Conservation (phyloP, 2,797 vertebrate genomes). For the Nothura maculosa region DNA sequence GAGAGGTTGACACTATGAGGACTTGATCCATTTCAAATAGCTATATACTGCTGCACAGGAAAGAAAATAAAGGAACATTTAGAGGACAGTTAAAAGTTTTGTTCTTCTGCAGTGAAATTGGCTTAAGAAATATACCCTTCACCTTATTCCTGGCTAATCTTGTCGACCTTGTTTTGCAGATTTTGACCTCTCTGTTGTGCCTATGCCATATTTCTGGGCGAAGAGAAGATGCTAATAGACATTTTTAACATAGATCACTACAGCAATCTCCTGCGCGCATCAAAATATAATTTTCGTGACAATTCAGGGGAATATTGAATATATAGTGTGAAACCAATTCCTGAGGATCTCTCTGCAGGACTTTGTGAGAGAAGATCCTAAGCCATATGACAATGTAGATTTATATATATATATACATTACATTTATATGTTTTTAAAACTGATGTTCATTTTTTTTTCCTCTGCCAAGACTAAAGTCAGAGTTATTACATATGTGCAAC, state of each 20-base stretch:
- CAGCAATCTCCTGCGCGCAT: background rate
- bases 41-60: background rate
- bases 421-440: background rate
- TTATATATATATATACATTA: background rate
- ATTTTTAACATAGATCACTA: background rate
- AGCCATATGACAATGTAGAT: background rate
- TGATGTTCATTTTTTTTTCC: background rate
- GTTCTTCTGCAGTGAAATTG: background rate
- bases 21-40: background rate
- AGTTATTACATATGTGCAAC: background rate
- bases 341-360: background rate
- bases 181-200: background rate
- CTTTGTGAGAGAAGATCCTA: background rate
- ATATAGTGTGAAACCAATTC: background rate
- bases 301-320: background rate
- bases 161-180: background rate
- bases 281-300: background rate
- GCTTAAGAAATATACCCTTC: background rate
- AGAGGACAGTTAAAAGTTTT: background rate
- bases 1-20: fast-evolving
- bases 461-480: background rate
- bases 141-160: background rate
- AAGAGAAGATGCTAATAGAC: fast-evolving
- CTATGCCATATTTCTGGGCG: background rate
- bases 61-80: background rate